phyloP scores from a whole-genome alignment of 2,888 invertebrate genomes.

The Tigriopus californicus region DNA sequence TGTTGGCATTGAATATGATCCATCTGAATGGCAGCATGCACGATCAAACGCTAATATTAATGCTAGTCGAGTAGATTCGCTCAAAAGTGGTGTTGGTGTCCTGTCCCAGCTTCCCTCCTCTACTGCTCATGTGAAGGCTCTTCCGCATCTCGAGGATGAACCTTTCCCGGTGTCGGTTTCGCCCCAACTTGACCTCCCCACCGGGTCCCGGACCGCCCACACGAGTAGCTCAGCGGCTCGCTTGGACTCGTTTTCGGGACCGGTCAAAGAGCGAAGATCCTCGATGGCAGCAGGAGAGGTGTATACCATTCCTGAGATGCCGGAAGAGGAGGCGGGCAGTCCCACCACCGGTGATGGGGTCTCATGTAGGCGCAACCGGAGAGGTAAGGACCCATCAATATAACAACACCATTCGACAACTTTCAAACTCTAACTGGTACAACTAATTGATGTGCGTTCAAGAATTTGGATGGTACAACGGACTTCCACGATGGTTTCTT shows the following conservation, averaged over 20 bases:
- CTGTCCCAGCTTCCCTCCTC: too few relatives aligned
- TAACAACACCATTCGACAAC: not conserved
- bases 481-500: too few relatives aligned
- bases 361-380: conserved; percentile 25
- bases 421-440: too few relatives aligned
- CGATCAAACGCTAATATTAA: too few relatives aligned
- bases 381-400: conserved; percentile 18
- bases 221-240: not conserved
- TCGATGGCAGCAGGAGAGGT: conserved; percentile 27
- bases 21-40: too few relatives aligned
- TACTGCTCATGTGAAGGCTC: too few relatives aligned
- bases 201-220: not conserved
- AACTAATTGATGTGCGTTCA: too few relatives aligned
- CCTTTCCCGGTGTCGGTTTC: not conserved
- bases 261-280: not conserved
- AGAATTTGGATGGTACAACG: too few relatives aligned
- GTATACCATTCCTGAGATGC: conserved; percentile 32
- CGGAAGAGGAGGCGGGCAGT: conserved; percentile 29
- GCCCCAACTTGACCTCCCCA: not conserved
- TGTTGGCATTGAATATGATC: too few relatives aligned
- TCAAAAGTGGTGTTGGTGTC: too few relatives aligned
- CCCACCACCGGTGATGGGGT: conserved; percentile 30
- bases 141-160: not conserved
- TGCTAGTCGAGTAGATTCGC: too few relatives aligned
- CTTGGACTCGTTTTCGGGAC: not conserved